Conservation (phyloP, 2,888 invertebrate genomes). For the Eudemis profundana region DNA sequence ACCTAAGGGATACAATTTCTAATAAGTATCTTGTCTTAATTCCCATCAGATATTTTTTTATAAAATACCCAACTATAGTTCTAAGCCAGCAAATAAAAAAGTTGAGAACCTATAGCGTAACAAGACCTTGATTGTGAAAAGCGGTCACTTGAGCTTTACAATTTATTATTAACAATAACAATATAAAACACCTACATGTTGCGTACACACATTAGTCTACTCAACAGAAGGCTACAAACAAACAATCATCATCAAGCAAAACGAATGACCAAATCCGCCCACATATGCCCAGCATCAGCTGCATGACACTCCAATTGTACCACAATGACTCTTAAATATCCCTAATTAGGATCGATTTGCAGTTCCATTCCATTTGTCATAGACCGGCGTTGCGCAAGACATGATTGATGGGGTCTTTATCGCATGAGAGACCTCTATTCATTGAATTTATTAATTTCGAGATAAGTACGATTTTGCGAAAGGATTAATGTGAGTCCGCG, state of each 20-base stretch:
- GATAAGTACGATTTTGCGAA: constrained; percentile 67
- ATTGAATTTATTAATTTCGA: constrained; percentile 64
- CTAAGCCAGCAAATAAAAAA: too few species aligned
- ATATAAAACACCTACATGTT: constrained; percentile 8
- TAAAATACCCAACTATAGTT: too few species aligned
- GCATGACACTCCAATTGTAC: constrained; percentile 66
- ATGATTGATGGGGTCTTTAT: constrained; percentile 73
- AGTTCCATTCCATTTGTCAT: constrained; percentile 71
- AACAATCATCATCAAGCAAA: constrained; percentile 45
- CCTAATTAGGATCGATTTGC: constrained; percentile 81
- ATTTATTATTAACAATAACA: not conserved
- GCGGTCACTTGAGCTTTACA: not conserved
- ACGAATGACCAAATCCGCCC: constrained; percentile 51
- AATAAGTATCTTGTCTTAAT: too few species aligned
- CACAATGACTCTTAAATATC: constrained; percentile 81
- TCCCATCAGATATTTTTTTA: too few species aligned
- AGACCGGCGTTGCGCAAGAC: constrained; percentile 69
- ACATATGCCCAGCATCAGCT: constrained; percentile 59
- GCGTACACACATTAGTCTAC: constrained; percentile 9
- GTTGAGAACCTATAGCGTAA: too few species aligned
- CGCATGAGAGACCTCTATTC: constrained; percentile 45
- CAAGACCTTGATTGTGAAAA: not conserved
- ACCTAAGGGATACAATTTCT: too few species aligned
- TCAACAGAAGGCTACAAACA: constrained; percentile 36
- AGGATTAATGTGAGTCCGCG: constrained; percentile 59